These are phyloP conservation scores for Istiophorus platypterus DNA, from an alignment of 2,113 vertebrate species.

Conservation along the genomic window DNA sequence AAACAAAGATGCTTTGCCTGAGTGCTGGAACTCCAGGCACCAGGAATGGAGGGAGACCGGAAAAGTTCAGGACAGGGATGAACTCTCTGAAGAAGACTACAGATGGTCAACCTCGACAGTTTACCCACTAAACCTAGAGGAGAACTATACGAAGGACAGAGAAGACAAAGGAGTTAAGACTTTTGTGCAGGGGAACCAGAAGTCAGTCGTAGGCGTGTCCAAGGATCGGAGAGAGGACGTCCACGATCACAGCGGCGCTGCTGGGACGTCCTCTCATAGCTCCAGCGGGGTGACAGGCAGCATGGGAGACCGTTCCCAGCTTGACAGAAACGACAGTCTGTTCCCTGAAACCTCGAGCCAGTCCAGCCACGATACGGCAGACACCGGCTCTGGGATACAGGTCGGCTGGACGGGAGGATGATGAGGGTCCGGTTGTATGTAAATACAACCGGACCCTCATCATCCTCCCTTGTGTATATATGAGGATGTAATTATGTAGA, in stretches of 20 bases:
- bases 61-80: not conserved
- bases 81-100: not conserved
- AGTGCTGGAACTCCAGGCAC: constrained; percentile 63
- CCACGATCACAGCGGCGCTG: constrained; percentile 44
- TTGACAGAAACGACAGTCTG: constrained; percentile 66
- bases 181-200: constrained; percentile 4
- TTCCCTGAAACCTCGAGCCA: constrained; percentile 77
- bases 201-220: not conserved
- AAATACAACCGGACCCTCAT: not conserved
- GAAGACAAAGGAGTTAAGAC: not conserved
- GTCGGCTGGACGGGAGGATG: constrained; percentile 55
- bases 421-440: not conserved
- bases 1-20: constrained; percentile 27
- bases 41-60: constrained; percentile 45
- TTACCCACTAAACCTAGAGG: constrained; percentile 5
- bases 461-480: not conserved
- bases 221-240: constrained; percentile 39
- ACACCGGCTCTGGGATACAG: constrained; percentile 71
- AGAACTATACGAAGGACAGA: constrained; percentile 19
- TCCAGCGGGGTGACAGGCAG: constrained; percentile 82
- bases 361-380: constrained; percentile 66
- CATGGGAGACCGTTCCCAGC: constrained; percentile 52
- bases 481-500: not conserved
- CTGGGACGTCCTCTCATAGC: constrained; percentile 66
- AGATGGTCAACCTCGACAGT: not conserved